These are phyloP conservation scores for Cromileptes altivelis DNA, from an alignment of 2,113 vertebrate species.

Conservation along the genomic window DNA sequence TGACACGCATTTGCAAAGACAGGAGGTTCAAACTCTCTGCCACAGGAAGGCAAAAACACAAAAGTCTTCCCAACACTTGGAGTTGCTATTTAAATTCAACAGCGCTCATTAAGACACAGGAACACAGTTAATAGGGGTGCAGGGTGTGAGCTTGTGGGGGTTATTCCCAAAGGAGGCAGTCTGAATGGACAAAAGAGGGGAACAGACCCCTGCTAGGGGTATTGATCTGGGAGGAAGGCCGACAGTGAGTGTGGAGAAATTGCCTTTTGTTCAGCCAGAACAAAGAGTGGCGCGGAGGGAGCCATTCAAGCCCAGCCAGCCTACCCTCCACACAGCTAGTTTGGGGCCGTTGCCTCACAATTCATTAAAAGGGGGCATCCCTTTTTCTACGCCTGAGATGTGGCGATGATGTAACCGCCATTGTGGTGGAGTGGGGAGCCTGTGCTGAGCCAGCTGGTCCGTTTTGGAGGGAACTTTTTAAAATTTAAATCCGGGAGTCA, in stretches of 20 bases:
- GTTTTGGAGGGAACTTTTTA: constrained; percentile 87
- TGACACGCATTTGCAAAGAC: constrained; percentile 43
- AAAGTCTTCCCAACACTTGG: constrained; percentile 59
- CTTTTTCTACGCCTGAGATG: constrained; percentile 62
- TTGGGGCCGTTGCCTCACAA: constrained; percentile 62
- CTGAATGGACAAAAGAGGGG: constrained; percentile 76
- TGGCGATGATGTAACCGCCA: constrained; percentile 80
- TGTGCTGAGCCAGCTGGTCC: constrained; percentile 80
- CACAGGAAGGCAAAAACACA: constrained; percentile 48
- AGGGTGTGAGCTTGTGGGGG: constrained; percentile 69
- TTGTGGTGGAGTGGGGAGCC: constrained; percentile 65
- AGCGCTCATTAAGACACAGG: constrained; percentile 79
- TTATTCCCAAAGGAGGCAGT: constrained; percentile 65
- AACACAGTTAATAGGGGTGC: constrained; percentile 71
- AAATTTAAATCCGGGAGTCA: constrained; percentile 74
- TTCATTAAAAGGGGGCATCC: constrained; percentile 66
- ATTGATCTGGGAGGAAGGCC: constrained; percentile 84
- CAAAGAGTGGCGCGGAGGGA: constrained; percentile 77
- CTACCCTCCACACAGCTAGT: constrained; percentile 65
- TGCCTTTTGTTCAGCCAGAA: constrained; percentile 83
- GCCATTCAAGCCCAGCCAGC: constrained; percentile 70
- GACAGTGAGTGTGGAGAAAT: constrained; percentile 76
- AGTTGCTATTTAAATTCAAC: constrained; percentile 73
- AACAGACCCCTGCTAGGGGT: constrained; percentile 71
- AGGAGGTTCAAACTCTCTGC: background rate